phyloP scores from a whole-genome alignment of 1,140 invertebrate genomes.

The Littorina saxatilis region DNA sequence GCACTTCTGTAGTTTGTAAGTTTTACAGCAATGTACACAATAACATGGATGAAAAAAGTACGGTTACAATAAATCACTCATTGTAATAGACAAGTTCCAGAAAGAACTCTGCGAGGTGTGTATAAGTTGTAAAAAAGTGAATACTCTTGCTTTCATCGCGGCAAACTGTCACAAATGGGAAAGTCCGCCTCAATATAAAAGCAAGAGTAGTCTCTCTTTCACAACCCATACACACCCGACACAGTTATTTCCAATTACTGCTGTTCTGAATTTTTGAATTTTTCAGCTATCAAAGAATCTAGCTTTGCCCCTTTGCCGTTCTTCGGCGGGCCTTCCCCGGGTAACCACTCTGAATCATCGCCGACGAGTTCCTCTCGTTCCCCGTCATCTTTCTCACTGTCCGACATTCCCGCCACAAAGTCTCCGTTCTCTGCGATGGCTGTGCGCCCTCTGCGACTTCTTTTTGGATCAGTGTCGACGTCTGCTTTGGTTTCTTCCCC shows the following conservation, averaged over 20 bases:
- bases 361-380: slow-evolving; percentile 22
- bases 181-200: neutral
- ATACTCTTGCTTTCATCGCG: too few species aligned
- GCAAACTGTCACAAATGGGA: too few species aligned
- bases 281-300: slow-evolving; percentile 44
- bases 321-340: neutral
- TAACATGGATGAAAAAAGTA: neutral
- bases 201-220: neutral
- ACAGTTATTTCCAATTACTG: slow-evolving; percentile 1
- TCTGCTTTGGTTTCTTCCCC: slow-evolving; percentile 22
- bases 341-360: slow-evolving; percentile 38
- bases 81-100: too few species aligned
- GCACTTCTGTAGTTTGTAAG: too few species aligned
- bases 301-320: slow-evolving; percentile 43
- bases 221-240: too few species aligned
- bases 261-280: slow-evolving; percentile 39
- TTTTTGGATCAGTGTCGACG: neutral
- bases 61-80: neutral
- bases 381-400: slow-evolving; percentile 28
- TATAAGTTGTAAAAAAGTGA: too few species aligned
- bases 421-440: neutral
- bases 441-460: slow-evolving; percentile 9
- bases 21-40: neutral
- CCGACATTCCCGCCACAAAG: slow-evolving; percentile 10
- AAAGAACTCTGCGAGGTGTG: too few species aligned